Evolutionary conservation across 2,888 invertebrate species (phyloP), one percentile per base, ranked within the genome.

Genomic region (Rotaria sp.): DNA sequence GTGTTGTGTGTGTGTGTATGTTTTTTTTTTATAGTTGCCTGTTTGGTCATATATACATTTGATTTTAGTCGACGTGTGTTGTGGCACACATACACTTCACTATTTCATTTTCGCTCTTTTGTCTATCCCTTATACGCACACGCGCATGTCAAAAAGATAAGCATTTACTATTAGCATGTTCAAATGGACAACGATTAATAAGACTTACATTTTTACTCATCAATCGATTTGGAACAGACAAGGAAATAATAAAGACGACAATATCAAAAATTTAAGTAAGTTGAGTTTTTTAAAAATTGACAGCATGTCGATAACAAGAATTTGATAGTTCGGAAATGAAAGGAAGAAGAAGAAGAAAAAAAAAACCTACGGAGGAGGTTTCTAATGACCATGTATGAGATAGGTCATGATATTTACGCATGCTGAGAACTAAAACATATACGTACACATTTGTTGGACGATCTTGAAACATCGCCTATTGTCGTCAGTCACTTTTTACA

Each of bases 391-490:
- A 67, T 67, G 35, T 67, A 35, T 13, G 35, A 67, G 35, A 67
- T 67, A 67, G 67, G 67, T 67, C 67, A 21, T 67, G 67, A 67
- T 67, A 67, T 67, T 67, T 67, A 67, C 67, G 67, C 67, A 35
- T 67, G 67, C 67, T 67, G 67, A 35, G 67, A 67, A 67, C 67
- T 67, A 18, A 50, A 21, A 67, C 67, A 67, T 35, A 67, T 67
- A 67, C 67, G 67, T 67, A 67, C 67, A 67, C 67, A 67, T 67
- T 67, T 67, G 35, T 30, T 67, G 67, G 67, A 18, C 67, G 67
- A 67, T 67, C 67, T 67, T 67, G 67, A 67, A 35, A 67, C 67
- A 67, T 67, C 35, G 67, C 67, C 67, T 67, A 67, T 67, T 67
- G 67, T 67, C 67, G 67, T 67, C 67, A 67, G 67, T 67, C 18